A percentile compares a stretch with the other conserved stretches of the same genome.
Conservation (phyloP, 2,888 invertebrate genomes). For the Strigamia transsilvanica region DNA sequence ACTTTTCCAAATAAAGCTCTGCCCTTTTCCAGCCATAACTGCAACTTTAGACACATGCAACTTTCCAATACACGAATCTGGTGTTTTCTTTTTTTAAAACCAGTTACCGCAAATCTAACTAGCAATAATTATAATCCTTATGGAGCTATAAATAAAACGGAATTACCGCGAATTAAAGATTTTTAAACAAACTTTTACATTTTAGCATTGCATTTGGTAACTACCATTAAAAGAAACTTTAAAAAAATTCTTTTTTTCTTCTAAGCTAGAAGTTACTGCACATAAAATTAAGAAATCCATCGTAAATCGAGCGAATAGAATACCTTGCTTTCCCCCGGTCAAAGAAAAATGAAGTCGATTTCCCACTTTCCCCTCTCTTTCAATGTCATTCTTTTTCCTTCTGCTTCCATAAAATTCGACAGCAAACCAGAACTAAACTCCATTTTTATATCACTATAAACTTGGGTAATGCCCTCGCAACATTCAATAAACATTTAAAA, state of each 20-base stretch:
- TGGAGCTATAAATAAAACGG: background rate
- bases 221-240: background rate
- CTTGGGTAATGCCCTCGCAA: background rate
- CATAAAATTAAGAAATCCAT: conserved; percentile 8
- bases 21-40: background rate
- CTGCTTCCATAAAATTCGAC: conserved; percentile 37
- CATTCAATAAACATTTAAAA: background rate
- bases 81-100: background rate
- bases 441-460: conserved; percentile 24
- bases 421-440: background rate
- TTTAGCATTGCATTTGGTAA: background rate
- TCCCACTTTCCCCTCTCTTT: conserved; percentile 22
- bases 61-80: background rate
- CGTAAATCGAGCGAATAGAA: background rate
- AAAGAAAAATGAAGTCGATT: conserved; percentile 48
- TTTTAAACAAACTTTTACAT: background rate
- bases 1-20: conserved; percentile 5
- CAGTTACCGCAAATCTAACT: background rate
- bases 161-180: background rate
- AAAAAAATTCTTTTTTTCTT: background rate
- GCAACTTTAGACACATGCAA: background rate
- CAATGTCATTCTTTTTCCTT: conserved; percentile 28
- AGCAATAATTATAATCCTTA: conserved; percentile 13
- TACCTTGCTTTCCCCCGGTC: background rate
- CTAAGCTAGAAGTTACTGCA: background rate